Percentiles rank a stretch among this genome's conserved stretches.
These are phyloP conservation scores for Chromoteleia sp. DNA, from an alignment of 2,888 invertebrate species.

Conservation along the genomic window DNA sequence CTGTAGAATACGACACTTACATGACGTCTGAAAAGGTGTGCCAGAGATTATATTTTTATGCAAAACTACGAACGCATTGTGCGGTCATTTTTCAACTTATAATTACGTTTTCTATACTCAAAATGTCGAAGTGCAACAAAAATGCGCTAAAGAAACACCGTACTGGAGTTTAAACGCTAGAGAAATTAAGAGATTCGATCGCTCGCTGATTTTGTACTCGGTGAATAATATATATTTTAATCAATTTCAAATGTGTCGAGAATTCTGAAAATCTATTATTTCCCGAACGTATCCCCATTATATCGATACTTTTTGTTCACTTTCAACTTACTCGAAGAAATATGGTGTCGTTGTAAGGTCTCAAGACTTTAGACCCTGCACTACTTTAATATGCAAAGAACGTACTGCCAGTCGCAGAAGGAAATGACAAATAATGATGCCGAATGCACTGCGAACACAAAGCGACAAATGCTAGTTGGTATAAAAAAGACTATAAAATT, in stretches of 20 bases:
- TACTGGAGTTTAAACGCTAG: too few species aligned
- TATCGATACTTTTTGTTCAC: constrained; percentile 20
- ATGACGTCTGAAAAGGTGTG: constrained; percentile 58
- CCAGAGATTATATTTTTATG: constrained; percentile 48
- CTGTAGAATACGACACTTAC: constrained; percentile 57
- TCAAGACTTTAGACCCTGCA: constrained; percentile 41
- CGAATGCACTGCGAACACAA: constrained; percentile 50
- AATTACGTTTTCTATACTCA: constrained; percentile 29
- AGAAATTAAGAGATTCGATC: too few species aligned
- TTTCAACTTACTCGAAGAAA: constrained; percentile 23
- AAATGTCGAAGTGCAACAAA: constrained; percentile 6
- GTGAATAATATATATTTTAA: background rate
- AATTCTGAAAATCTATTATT: constrained; percentile 3
- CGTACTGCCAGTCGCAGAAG: constrained; percentile 50
- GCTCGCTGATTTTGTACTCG: too few species aligned
- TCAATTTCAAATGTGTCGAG: background rate
- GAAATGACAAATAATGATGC: constrained; percentile 54
- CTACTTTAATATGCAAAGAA: constrained; percentile 50
- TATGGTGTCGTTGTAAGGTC: constrained; percentile 33
- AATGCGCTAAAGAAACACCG: background rate
- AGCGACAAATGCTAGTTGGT: constrained; percentile 28
- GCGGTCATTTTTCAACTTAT: constrained; percentile 21
- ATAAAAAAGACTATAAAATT: constrained; percentile 17
- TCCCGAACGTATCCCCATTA: constrained; percentile 14
- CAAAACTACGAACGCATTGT: constrained; percentile 34